Conservation (phyloP, 2,113 vertebrate species). For the Nothocercus nigrocapillus region DNA sequence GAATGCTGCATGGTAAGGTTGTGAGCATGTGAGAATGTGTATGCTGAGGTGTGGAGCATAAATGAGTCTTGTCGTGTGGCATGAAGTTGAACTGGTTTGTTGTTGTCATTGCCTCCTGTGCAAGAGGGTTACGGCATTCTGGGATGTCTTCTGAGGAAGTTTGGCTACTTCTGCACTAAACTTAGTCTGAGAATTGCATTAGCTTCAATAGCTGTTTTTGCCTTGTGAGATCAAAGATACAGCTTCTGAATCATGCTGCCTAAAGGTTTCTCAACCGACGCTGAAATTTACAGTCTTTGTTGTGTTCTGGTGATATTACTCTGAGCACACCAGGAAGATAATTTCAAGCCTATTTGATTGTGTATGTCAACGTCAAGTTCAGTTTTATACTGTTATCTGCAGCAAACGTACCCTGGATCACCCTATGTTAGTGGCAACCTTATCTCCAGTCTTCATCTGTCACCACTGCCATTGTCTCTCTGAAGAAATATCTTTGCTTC, state of each 20-base stretch:
- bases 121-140: background rate
- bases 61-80: background rate
- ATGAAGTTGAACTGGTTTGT: conserved; percentile 47
- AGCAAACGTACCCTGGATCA: background rate
- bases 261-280: background rate
- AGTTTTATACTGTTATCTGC: background rate
- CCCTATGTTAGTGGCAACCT: background rate
- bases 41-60: background rate
- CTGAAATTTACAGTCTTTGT: background rate
- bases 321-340: background rate
- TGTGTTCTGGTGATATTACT: background rate
- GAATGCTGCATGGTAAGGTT: background rate
- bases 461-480: background rate
- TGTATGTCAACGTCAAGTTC: background rate
- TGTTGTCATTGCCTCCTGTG: background rate
- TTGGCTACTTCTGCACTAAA: background rate
- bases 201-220: background rate
- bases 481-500: background rate
- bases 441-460: background rate
- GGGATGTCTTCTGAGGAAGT: conserved; percentile 16
- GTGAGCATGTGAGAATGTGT: background rate
- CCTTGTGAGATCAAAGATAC: background rate
- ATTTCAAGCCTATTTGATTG: background rate
- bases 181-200: background rate
- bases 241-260: background rate